These are phyloP conservation scores for Calliopum simillimum DNA, from an alignment of 2,888 invertebrate genomes.

Conservation along the genomic window DNA sequence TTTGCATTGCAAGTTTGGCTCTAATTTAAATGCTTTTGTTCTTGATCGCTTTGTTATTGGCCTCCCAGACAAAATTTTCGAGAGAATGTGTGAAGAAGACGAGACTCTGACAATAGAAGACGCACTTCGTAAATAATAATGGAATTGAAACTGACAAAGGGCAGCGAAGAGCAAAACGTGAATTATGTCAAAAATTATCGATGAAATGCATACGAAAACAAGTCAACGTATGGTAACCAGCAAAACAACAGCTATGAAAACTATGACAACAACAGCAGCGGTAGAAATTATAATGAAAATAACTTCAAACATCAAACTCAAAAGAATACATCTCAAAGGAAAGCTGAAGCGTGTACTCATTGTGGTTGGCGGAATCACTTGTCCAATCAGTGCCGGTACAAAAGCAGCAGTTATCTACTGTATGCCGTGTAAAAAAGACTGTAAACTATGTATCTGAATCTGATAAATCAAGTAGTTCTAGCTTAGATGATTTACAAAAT, in stretches of 20 bases:
- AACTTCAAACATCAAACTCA: too few relatives aligned
- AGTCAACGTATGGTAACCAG: too few relatives aligned
- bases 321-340: too few relatives aligned
- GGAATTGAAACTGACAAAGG: neutral
- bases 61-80: slow-evolving; percentile 37
- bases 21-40: slow-evolving; percentile 37
- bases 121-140: neutral
- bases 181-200: too few relatives aligned
- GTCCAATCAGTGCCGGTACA: slow-evolving; percentile 1
- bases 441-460: too few relatives aligned
- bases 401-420: neutral
- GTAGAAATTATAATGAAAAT: too few relatives aligned
- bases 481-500: too few relatives aligned
- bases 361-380: slow-evolving; percentile 21
- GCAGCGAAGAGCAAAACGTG: too few relatives aligned
- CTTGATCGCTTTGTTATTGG: slow-evolving; percentile 39
- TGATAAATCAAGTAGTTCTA: too few relatives aligned
- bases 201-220: too few relatives aligned
- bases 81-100: slow-evolving; percentile 44
- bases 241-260: too few relatives aligned
- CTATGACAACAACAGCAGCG: too few relatives aligned
- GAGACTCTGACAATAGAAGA: slow-evolving; percentile 39
- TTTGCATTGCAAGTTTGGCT: slow-evolving; percentile 40
- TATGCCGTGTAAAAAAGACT: neutral
- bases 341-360: neutral